Evolutionary conservation across 2,888 invertebrate genomes (phyloP).

Genomic region (Drosophila helvetica): DNA sequence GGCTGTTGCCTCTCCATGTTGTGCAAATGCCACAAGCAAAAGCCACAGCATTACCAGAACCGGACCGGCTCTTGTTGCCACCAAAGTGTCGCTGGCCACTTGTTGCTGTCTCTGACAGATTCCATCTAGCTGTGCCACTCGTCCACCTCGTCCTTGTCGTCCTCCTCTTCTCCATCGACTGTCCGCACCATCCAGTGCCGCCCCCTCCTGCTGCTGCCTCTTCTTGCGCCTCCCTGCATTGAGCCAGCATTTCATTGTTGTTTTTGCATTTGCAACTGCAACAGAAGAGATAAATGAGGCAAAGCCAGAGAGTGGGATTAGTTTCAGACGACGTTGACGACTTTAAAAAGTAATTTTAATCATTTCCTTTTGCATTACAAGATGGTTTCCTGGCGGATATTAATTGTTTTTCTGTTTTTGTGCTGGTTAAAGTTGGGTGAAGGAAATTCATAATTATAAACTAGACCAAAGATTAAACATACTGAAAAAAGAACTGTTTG

Average conservation of each 20-base stretch:
- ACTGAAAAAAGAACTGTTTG: too few species aligned
- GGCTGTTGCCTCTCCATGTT: slow-evolving; percentile 47
- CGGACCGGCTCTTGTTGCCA: slow-evolving; percentile 32
- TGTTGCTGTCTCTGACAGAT: slow-evolving; percentile 60
- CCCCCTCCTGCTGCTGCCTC: slow-evolving; percentile 51
- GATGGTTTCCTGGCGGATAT: background rate
- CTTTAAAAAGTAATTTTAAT: slow-evolving; percentile 17
- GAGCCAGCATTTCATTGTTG: slow-evolving; percentile 83
- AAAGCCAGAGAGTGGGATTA: slow-evolving; percentile 7
- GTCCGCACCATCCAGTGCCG: slow-evolving; percentile 71
- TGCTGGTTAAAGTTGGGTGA: too few species aligned
- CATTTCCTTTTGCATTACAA: background rate
- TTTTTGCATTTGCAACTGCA: slow-evolving; percentile 81
- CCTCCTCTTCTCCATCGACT: slow-evolving; percentile 56
- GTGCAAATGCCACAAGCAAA: slow-evolving; percentile 62
- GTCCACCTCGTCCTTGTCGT: background rate
- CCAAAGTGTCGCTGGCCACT: slow-evolving; percentile 55
- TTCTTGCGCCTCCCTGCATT: slow-evolving; percentile 75
- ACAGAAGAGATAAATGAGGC: slow-evolving; percentile 37
- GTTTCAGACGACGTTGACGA: background rate
- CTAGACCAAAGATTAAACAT: too few species aligned
- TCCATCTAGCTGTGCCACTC: slow-evolving; percentile 14
- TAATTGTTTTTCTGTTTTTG: slow-evolving; percentile 2
- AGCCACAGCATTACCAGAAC: slow-evolving; percentile 50
- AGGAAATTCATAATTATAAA: too few species aligned